phyloP scores from a whole-genome alignment of 2,113 vertebrate genomes.

The Bubo bubo region DNA sequence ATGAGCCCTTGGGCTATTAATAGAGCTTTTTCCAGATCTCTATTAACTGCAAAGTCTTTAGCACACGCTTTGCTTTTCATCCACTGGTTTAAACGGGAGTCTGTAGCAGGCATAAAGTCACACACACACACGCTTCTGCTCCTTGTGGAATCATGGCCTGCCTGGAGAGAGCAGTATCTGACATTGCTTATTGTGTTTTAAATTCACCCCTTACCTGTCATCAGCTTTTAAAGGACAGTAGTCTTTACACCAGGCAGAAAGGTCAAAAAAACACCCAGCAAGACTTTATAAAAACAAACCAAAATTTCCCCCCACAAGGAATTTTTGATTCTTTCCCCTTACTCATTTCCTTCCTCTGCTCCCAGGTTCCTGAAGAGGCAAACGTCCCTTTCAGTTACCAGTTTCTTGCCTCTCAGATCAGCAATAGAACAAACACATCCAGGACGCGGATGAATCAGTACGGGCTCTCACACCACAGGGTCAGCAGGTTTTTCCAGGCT shows the following conservation, averaged over 20 bases:
- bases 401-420: neutral
- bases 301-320: neutral
- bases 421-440: conserved; percentile 7
- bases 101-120: neutral
- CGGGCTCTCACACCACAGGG: neutral
- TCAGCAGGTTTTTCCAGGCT: conserved; percentile 46
- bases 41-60: neutral
- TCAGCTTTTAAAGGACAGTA: neutral
- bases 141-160: neutral
- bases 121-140: neutral
- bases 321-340: conserved; percentile 25
- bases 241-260: conserved; percentile 20
- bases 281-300: conserved; percentile 40
- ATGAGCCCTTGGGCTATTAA: neutral
- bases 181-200: neutral
- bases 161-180: neutral
- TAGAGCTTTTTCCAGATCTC: neutral
- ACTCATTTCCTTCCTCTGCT: conserved; percentile 54
- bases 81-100: neutral
- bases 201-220: neutral
- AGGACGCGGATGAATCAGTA: neutral
- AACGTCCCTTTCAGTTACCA: neutral
- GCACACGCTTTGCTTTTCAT: neutral
- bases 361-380: conserved; percentile 33
- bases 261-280: conserved; percentile 45